Conservation (phyloP, 53 echinoderm and acorn worm genomes). For the Apostichopus leukothele region DNA sequence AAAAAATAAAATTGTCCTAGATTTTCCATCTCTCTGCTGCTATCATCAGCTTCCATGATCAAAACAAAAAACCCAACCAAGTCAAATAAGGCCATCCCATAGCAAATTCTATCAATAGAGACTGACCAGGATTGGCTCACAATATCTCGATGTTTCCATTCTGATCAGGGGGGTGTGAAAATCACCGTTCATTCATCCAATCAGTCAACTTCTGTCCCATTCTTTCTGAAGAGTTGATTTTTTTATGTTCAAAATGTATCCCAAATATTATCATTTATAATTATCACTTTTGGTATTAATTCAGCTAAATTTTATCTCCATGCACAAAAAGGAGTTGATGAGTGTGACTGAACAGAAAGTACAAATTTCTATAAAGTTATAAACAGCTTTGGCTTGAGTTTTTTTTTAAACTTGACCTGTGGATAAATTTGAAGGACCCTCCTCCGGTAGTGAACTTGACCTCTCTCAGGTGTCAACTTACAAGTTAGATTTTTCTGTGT, state of each 20-base stretch:
- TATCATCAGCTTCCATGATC: not conserved
- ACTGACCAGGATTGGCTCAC: constrained; percentile 40
- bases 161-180: not conserved
- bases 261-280: too few species aligned
- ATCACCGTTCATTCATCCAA: too few species aligned
- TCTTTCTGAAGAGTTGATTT: too few species aligned
- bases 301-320: too few species aligned
- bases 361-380: too few species aligned
- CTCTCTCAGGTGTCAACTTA: constrained; percentile 38
- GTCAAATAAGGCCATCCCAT: constrained; percentile 24
- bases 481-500: constrained; percentile 5
- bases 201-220: too few species aligned
- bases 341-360: too few species aligned
- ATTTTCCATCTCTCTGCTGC: not conserved
- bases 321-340: too few species aligned
- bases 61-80: not conserved
- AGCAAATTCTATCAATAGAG: constrained; percentile 33
- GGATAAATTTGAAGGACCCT: not conserved
- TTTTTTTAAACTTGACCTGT: too few species aligned
- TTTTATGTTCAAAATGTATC: too few species aligned
- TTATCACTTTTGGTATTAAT: too few species aligned
- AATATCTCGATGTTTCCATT: constrained; percentile 18
- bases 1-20: constrained; percentile 21
- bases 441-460: constrained; percentile 34
- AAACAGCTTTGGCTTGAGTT: too few species aligned